Base-by-base conservation (phyloP, 2,797 vertebrate species). In the Pempheris klunzingeri region DNA sequence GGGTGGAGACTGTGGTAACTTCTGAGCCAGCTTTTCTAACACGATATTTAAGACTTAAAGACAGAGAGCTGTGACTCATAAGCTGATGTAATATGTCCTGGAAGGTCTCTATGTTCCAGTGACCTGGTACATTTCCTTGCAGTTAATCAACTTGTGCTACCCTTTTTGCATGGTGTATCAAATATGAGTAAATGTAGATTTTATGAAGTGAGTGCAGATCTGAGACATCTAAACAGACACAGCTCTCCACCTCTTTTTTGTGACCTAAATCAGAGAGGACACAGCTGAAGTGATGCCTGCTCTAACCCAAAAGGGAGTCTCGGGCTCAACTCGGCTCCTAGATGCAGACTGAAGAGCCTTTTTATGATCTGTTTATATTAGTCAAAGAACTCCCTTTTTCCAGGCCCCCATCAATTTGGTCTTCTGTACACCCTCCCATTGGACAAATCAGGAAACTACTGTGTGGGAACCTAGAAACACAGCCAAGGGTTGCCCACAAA, bases 301-400 rank as follows among this genome's bases (percentile, higher is more conserved):
- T 82, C 36, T 39, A 41, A 77, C 55, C 50, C n/a, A n/a, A n/a
- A n/a, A n/a, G 22, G 10, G n/a, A 75, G 52, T 53, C 67, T 50
- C 22, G 54, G 74, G 74, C 76, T 82, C 18, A 57, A 68, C 81
- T 89, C 60, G 5, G 74, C 83, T 90, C 84, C 79, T 81, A 82
- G 83, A 84, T 82, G 84, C 68, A 1, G 36, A 74, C 76, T 81
- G 87, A 92, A 89, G 85, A 86, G 84, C 60, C 71, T 80, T 91
- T 92, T 93, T 90, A 93, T 73, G 80, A 91, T 86, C 82, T 92
- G 91, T 92, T 93, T 92, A 92, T 68, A 68, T 88, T 87, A 72
- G 79, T 80, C 61, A 63, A 77, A 86, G 52, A 50, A 77, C 64
- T n/a, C 73, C 85, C 87, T 86, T 90, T 90, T 87, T 91, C 81